Base-by-base conservation (phyloP, 2,113 vertebrate genomes). In the pig (Sus scrofa) region DNA sequence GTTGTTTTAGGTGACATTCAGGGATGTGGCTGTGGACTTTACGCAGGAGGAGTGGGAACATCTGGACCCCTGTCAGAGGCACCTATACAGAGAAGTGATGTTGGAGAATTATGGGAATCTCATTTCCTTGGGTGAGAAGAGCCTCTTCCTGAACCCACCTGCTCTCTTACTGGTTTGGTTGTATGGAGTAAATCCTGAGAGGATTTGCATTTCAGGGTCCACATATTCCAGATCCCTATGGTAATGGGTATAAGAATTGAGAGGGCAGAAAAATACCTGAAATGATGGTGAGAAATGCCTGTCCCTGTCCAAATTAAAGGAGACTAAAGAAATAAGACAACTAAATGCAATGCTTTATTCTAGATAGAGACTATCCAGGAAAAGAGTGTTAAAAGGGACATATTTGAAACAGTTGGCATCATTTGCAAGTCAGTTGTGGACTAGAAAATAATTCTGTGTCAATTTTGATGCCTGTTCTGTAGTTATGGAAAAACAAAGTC, bases 81-180 rank as follows among this genome's bases (percentile, higher is more conserved):
- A 81, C 63, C 77, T 81, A 27, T 58, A 79, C 88, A 54, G 62
- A 79, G 74, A 90, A 79, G 88, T 68, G 39, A 79, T 79, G 88
- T 32, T 90, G 62, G 87, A 89, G 60, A 90, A 79, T 74, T 90
- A 56, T 15, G 74, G 50, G 88, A 90, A 90, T 79, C 74, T 68
- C 44, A 22, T 79, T 44, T 90, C 56, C 27, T 44, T 90, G n/a
- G 88, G 88, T 79, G 62, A 79, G 87, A 65, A 67, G 11, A 19
- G 22, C 16, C 18, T 78, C 60, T 77, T n/a, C 71, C 39, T 44
- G 71, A 65, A 15, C 39, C 39, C 15, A 67, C 14, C 44, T 90
- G n/a, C 11, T 79, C 60, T 89, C 74, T 24, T 27, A 56, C 18
- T 32, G 3, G 26, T 58, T 58, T n/a, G 44, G 9, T 11, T 39